These are phyloP conservation scores for Sebastes matsubarae DNA, from an alignment of 2,797 vertebrate genomes.

Conservation along the genomic window DNA sequence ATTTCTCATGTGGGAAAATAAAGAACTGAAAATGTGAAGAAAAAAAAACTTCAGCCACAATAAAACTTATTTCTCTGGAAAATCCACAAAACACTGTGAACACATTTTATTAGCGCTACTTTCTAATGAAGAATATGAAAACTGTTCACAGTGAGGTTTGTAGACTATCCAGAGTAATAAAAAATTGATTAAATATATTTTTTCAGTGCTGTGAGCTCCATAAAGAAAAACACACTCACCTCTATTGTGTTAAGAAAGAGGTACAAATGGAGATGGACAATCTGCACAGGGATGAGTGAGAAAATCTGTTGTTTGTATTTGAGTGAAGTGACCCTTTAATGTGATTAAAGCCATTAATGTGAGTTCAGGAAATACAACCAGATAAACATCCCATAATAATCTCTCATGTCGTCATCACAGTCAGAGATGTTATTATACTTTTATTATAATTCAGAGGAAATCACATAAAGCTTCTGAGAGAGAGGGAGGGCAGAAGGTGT, in stretches of 20 bases:
- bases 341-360: background rate
- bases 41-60: background rate
- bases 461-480: conserved; percentile 42
- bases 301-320: background rate
- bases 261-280: background rate
- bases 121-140: background rate
- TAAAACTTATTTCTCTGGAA: background rate
- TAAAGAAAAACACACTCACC: background rate
- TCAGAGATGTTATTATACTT: conserved; percentile 29
- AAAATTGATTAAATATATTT: background rate
- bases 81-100: background rate
- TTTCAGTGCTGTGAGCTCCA: background rate
- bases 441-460: conserved; percentile 51
- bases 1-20: background rate
- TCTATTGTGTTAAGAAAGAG: background rate
- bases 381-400: background rate
- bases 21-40: background rate
- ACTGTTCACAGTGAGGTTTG: background rate
- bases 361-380: background rate
- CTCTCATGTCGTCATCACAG: background rate
- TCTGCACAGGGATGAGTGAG: background rate
- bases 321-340: background rate
- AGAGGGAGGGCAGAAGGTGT: background rate
- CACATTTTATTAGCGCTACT: background rate
- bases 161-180: background rate